These are phyloP conservation scores for Carapus acus DNA, from an alignment of 2,797 vertebrate species.

Conservation along the genomic window DNA sequence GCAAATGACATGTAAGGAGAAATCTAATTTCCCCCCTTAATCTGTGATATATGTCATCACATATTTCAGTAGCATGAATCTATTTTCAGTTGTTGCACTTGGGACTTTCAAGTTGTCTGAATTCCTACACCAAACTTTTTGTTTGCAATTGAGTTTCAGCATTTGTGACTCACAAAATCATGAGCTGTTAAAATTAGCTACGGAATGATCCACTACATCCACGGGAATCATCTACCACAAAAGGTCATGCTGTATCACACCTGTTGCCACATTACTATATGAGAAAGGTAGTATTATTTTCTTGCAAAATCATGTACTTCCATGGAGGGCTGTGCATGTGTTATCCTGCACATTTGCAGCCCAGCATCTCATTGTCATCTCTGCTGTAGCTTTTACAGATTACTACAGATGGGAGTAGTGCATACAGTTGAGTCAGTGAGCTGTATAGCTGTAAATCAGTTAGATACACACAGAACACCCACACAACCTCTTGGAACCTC, in stretches of 20 bases:
- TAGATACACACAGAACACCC: conserved; percentile 23
- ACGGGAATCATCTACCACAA: too few species aligned
- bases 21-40: too few species aligned
- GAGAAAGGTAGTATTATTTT: conserved; percentile 41
- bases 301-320: conserved; percentile 15
- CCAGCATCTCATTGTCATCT: conserved; percentile 19
- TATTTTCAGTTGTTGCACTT: too few species aligned
- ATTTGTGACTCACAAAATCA: too few species aligned
- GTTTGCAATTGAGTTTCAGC: too few species aligned
- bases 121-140: too few species aligned
- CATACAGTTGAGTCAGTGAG: conserved; percentile 22
- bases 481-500: conserved; percentile 53
- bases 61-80: too few species aligned
- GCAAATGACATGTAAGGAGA: too few species aligned
- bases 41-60: too few species aligned
- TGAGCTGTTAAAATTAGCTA: conserved; percentile 19
- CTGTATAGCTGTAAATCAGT: conserved; percentile 56
- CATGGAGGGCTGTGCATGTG: conserved; percentile 22
- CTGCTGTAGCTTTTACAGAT: conserved; percentile 20
- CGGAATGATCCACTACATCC: too few species aligned
- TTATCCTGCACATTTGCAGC: conserved; percentile 32
- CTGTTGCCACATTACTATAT: conserved; percentile 32
- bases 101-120: too few species aligned
- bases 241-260: conserved; percentile 26
- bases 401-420: conserved; percentile 32